Evolutionary conservation across 2,888 invertebrate genomes (phyloP).

Genomic region (Antheraea yamamai): DNA sequence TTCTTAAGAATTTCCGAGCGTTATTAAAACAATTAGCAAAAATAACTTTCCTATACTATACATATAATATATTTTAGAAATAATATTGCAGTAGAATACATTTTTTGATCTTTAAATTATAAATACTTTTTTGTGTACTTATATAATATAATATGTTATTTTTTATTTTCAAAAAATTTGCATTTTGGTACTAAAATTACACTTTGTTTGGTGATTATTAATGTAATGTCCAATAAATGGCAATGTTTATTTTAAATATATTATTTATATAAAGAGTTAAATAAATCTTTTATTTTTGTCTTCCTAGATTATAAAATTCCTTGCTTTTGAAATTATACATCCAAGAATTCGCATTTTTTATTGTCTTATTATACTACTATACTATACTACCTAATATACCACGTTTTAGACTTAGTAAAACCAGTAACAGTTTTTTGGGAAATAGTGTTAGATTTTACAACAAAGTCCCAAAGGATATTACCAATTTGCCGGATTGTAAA

Average conservation of each 20-base stretch:
- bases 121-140: not conserved
- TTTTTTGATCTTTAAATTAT: not conserved
- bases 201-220: not conserved
- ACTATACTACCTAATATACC: too few species aligned
- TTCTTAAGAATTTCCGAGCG: not conserved
- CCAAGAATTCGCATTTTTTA: too few species aligned
- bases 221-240: not conserved
- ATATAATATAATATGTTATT: not conserved
- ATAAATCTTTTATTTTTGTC: constrained; percentile 3
- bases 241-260: constrained; percentile 6
- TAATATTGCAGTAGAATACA: not conserved
- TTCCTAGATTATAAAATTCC: not conserved
- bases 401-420: too few species aligned
- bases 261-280: not conserved
- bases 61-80: not conserved
- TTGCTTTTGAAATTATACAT: not conserved
- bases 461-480: too few species aligned
- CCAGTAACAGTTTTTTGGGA: too few species aligned
- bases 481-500: too few species aligned
- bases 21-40: not conserved
- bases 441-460: too few species aligned
- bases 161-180: not conserved
- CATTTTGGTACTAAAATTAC: not conserved
- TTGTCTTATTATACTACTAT: too few species aligned
- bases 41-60: not conserved